Conservation (phyloP, 1,140 invertebrate genomes). For the Drosophila ambigua region DNA sequence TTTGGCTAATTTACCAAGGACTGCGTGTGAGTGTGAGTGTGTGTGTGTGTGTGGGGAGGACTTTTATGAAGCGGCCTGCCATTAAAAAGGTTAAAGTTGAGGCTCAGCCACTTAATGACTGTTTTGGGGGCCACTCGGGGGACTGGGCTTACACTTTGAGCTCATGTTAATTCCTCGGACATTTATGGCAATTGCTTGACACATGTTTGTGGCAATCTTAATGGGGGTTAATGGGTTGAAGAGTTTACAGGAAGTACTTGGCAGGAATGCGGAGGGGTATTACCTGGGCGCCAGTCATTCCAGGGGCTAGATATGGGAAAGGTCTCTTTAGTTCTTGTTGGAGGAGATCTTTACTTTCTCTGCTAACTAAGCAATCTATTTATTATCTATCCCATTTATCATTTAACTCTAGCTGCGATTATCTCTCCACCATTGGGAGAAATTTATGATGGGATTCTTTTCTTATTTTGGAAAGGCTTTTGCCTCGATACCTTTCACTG, state of each 20-base stretch:
- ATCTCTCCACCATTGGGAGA: neutral
- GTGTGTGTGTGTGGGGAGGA: conserved; percentile 4
- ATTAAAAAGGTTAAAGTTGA: conserved; percentile 81
- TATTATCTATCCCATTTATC: neutral
- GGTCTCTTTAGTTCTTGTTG: too few relatives aligned
- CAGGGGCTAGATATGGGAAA: too few relatives aligned
- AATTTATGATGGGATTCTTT: conserved; percentile 3
- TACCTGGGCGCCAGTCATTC: neutral
- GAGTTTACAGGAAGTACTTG: conserved; percentile 14
- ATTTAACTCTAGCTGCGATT: neutral
- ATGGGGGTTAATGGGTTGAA: conserved; percentile 21
- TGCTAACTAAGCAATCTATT: too few relatives aligned
- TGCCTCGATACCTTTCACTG: conserved; percentile 5
- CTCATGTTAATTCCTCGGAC: conserved; percentile 46
- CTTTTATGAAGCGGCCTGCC: conserved; percentile 54
- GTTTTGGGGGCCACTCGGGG: conserved; percentile 35
- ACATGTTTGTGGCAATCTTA: conserved; percentile 37
- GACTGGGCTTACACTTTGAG: conserved; percentile 23
- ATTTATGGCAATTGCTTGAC: conserved; percentile 62
- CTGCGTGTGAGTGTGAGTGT: neutral
- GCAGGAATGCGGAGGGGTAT: conserved; percentile 1
- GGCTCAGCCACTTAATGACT: conserved; percentile 53
- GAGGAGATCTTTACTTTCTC: too few relatives aligned
- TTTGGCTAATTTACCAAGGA: conserved; percentile 54
- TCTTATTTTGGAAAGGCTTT: neutral